Conservation (phyloP, 2,797 vertebrate genomes). For the Pseudochirops cupreus region DNA sequence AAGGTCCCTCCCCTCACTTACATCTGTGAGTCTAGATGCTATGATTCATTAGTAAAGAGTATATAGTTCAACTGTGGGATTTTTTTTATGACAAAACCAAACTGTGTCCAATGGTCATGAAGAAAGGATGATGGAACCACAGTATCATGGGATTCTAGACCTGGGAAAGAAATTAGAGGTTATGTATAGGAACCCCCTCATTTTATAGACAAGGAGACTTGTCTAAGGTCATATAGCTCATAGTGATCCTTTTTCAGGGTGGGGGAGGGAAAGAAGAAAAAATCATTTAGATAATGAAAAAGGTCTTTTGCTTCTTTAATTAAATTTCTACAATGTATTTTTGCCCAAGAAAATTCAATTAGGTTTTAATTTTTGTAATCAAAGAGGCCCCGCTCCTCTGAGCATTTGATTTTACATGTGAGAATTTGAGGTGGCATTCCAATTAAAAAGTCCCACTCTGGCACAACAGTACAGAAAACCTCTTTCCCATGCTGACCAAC, state of each 20-base stretch:
- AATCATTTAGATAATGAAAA: conserved; percentile 60
- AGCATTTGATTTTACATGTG: conserved; percentile 88
- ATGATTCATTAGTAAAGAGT: not conserved
- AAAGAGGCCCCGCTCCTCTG: conserved; percentile 86
- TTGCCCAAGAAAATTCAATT: conserved; percentile 88
- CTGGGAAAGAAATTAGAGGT: not conserved
- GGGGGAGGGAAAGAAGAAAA: not conserved
- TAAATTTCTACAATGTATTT: conserved; percentile 87
- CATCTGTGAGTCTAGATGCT: not conserved
- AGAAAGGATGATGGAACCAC: not conserved
- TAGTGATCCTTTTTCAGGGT: not conserved
- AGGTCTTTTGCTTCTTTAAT: conserved; percentile 85
- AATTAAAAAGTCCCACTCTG: conserved; percentile 82
- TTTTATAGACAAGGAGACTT: not conserved
- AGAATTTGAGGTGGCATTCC: conserved; percentile 85
- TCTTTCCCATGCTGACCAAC: conserved; percentile 78
- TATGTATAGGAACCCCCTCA: not conserved
- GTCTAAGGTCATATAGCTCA: not conserved
- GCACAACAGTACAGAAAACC: conserved; percentile 82
- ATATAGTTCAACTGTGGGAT: not conserved
- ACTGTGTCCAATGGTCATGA: not conserved
- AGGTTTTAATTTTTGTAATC: conserved; percentile 87
- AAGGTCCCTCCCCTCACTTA: not conserved
- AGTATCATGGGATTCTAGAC: not conserved
- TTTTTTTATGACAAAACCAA: not conserved